These are phyloP conservation scores for Andrena hattorfiana DNA, from an alignment of 2,888 invertebrate genomes.

Conservation along the genomic window DNA sequence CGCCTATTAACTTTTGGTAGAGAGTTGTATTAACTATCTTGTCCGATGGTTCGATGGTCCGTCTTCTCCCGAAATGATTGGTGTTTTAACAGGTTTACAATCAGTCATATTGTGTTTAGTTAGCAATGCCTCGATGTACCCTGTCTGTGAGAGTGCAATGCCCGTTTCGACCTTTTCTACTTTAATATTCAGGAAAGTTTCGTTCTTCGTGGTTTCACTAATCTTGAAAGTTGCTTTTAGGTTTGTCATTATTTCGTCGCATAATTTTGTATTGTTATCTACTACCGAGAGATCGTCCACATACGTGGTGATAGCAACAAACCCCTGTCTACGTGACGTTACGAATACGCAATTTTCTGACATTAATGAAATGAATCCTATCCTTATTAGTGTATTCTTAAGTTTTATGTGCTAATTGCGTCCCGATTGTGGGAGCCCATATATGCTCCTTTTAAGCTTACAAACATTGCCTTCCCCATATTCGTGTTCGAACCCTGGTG, in stretches of 20 bases:
- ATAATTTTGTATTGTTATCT: not conserved
- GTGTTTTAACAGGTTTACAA: not conserved
- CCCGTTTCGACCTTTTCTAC: too few relatives aligned
- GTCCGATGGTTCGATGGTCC: not conserved
- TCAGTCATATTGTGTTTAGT: not conserved
- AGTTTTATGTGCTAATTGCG: not conserved
- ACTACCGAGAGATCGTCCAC: not conserved
- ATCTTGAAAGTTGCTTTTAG: not conserved
- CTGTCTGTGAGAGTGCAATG: not conserved
- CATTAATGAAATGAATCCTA: not conserved
- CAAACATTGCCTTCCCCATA: not conserved
- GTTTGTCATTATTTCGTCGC: not conserved
- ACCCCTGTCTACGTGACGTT: not conserved
- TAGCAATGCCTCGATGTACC: not conserved
- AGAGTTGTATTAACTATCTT: not conserved
- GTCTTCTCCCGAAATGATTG: not conserved
- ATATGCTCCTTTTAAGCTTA: not conserved
- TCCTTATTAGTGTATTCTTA: not conserved
- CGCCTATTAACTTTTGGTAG: too few relatives aligned
- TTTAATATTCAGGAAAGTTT: not conserved
- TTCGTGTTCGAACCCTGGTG: not conserved
- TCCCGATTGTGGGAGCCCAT: too few relatives aligned
- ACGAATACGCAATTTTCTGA: constrained; percentile 2
- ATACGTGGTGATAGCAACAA: not conserved
- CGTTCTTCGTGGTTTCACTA: not conserved